Percentiles rank a stretch among this genome's conserved stretches.
Conservation (phyloP, 2,113 vertebrate species). For the Cryptotis parvus region DNA sequence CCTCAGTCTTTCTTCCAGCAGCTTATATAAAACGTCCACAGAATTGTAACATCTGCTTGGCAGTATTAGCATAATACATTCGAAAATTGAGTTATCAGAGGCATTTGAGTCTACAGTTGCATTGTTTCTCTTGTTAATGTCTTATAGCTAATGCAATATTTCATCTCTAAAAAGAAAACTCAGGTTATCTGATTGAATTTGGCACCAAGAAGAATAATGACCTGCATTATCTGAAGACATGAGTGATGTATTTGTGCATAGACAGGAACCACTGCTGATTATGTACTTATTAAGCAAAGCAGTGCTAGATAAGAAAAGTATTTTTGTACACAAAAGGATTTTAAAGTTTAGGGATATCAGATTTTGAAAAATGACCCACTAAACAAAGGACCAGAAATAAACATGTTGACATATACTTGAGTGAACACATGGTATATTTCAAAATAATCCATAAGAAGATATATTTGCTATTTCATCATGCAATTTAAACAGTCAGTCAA, state of each 20-base stretch:
- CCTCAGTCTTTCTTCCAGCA: background rate
- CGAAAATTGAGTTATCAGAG: slow-evolving; percentile 45
- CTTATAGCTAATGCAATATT: slow-evolving; percentile 42
- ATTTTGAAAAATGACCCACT: background rate
- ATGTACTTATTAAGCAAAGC: background rate
- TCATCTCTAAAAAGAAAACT: slow-evolving; percentile 60
- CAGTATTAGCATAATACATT: slow-evolving; percentile 30
- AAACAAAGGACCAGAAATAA: background rate
- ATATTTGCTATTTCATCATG: background rate
- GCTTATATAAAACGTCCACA: background rate
- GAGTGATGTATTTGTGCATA: background rate
- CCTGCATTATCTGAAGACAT: slow-evolving; percentile 8
- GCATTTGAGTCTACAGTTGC: background rate
- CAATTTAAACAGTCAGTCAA: background rate
- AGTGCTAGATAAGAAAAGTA: background rate
- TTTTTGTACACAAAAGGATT: background rate
- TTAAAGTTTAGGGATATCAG: background rate
- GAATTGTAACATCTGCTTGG: slow-evolving; percentile 52
- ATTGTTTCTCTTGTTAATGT: slow-evolving; percentile 63
- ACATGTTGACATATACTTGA: background rate
- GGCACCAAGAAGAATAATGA: slow-evolving; percentile 51
- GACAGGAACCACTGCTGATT: background rate
- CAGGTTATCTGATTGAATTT: slow-evolving; percentile 60
- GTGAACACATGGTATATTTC: background rate
- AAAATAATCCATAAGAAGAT: background rate